Evolutionary conservation across 2,888 invertebrate species (phyloP).

Genomic region (Dryocosmus kuriphilus): DNA sequence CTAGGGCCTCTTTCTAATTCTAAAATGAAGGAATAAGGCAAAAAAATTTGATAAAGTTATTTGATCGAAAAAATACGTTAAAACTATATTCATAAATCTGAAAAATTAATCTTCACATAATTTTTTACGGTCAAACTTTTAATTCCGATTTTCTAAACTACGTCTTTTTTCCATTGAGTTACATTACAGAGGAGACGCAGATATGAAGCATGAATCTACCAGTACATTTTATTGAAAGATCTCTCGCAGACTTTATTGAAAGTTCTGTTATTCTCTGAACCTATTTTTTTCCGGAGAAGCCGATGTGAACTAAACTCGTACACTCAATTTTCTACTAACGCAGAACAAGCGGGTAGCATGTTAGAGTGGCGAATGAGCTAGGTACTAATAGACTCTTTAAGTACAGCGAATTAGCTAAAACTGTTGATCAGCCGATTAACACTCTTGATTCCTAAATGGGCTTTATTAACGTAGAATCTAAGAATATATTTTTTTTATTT

Average conservation of each 20-base stretch:
- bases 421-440: constrained; percentile 50
- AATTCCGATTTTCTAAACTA: too few species aligned
- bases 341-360: constrained; percentile 67
- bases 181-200: too few species aligned
- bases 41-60: too few species aligned
- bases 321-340: constrained; percentile 68
- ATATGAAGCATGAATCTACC: not conserved
- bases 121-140: too few species aligned
- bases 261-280: constrained; percentile 34
- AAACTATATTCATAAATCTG: too few species aligned
- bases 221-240: not conserved
- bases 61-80: too few species aligned
- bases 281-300: constrained; percentile 67
- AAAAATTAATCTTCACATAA: too few species aligned
- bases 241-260: not conserved
- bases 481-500: not conserved
- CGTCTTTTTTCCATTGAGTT: too few species aligned
- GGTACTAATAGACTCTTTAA: constrained; percentile 62
- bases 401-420: constrained; percentile 24
- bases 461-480: constrained; percentile 35
- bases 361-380: constrained; percentile 63
- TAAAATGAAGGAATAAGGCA: too few species aligned
- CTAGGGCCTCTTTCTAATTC: too few species aligned
- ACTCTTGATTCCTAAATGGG: constrained; percentile 24
- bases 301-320: constrained; percentile 66